Evolutionary conservation across 2,888 invertebrate species (phyloP).

Genomic region (Caenorhabditis afra): DNA sequence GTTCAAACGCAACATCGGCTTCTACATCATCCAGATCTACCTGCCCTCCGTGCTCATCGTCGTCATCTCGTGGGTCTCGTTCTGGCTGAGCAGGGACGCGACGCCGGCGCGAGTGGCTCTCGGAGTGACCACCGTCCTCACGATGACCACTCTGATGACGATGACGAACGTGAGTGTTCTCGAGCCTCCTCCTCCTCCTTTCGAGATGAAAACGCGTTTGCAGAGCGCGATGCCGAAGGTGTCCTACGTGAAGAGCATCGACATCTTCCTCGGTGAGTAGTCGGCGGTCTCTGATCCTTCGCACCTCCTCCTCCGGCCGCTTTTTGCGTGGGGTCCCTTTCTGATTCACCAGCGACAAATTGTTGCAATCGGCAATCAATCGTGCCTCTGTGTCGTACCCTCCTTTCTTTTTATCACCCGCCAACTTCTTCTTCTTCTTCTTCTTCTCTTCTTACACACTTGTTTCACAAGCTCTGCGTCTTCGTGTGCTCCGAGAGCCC

Average conservation of each 20-base stretch:
- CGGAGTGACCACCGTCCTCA: conserved; percentile 81
- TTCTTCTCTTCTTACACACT: conserved; percentile 30
- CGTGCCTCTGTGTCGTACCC: conserved; percentile 5
- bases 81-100: conserved; percentile 73
- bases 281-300: conserved; percentile 23
- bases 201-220: conserved; percentile 17
- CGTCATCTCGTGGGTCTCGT: conserved; percentile 74
- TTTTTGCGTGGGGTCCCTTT: conserved; percentile 35
- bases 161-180: conserved; percentile 83
- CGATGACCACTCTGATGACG: conserved; percentile 86
- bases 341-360: conserved; percentile 41
- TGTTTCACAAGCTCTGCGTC: conserved; percentile 39
- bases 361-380: conserved; percentile 48
- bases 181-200: conserved; percentile 1
- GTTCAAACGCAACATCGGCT: conserved; percentile 95
- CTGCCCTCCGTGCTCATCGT: conserved; percentile 86
- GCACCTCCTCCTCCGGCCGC: conserved; percentile 8
- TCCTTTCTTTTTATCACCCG: conserved; percentile 43
- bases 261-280: conserved; percentile 85
- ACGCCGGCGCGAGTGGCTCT: conserved; percentile 75
- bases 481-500: not conserved
- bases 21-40: conserved; percentile 98
- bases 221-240: conserved; percentile 89
- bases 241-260: conserved; percentile 94
- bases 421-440: not conserved